Evolutionary conservation across 2,797 vertebrate species (phyloP).

Genomic region (Cryptoblepharus egeriae): DNA sequence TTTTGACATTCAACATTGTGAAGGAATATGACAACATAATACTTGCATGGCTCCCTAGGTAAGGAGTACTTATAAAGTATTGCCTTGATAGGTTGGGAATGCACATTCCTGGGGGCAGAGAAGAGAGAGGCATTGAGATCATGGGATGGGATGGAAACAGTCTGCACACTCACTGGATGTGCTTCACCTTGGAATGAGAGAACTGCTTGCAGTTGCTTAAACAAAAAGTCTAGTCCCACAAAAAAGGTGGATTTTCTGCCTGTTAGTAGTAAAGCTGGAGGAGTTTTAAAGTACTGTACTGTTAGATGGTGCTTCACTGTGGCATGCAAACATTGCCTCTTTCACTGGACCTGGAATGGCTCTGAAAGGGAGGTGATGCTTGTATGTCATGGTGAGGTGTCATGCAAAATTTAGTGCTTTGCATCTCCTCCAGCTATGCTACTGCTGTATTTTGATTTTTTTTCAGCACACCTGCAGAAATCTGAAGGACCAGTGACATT

Average conservation of each 20-base stretch:
- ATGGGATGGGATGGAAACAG: background rate
- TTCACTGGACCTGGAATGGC: no score
- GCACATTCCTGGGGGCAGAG: background rate
- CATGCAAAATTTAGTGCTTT: no score
- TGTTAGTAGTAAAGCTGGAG: background rate
- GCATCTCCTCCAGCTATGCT: no score
- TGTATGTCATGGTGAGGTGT: no score
- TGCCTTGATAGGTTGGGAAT: background rate
- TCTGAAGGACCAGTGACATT: no score
- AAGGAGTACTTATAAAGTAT: background rate
- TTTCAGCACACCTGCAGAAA: background rate
- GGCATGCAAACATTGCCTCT: no score
- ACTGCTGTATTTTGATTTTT: background rate
- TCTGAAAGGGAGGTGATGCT: no score
- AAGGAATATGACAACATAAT: background rate
- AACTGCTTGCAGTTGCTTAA: background rate
- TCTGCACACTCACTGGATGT: background rate
- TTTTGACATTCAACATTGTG: background rate
- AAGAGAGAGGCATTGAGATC: background rate
- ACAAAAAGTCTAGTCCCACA: background rate
- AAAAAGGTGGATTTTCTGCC: background rate
- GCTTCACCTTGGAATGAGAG: background rate
- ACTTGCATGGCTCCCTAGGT: background rate
- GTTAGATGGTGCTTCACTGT: no score
- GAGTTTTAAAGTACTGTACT: no score